Evolutionary conservation across 2,113 vertebrate genomes (phyloP).

Genomic region (Xenus cinereus): DNA sequence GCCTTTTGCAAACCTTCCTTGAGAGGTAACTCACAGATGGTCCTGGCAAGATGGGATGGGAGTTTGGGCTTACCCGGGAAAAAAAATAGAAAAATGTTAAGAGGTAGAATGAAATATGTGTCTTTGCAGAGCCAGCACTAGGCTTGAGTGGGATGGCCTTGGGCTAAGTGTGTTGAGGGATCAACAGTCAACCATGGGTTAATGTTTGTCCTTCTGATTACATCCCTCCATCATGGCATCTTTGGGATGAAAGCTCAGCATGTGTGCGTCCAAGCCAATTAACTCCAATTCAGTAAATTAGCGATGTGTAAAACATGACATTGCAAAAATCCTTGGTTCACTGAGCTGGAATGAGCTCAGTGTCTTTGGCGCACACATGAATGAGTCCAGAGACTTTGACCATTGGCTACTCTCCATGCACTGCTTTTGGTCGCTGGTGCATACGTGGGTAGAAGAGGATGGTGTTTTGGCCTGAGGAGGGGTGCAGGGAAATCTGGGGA

Average conservation of each 20-base stretch:
- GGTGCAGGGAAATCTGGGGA: background rate
- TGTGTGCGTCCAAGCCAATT: conserved; percentile 6
- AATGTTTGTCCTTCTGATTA: conserved; percentile 10
- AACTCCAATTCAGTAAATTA: conserved; percentile 7
- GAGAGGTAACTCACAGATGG: background rate
- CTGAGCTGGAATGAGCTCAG: background rate
- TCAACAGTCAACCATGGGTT: background rate
- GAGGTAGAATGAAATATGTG: background rate
- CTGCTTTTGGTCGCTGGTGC: background rate
- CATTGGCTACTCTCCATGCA: background rate
- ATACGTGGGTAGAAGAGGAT: background rate
- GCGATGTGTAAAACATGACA: conserved; percentile 38
- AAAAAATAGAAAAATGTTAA: background rate
- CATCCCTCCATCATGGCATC: background rate
- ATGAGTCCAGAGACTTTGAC: conserved; percentile 28
- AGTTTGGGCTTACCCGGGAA: background rate
- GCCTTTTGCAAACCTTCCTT: background rate
- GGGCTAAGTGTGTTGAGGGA: background rate
- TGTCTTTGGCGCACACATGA: background rate
- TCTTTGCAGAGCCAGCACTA: background rate
- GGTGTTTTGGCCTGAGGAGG: background rate
- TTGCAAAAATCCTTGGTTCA: conserved; percentile 18
- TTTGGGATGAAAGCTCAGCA: conserved; percentile 21
- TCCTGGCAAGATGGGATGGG: background rate
- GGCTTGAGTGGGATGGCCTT: background rate